Evolutionary conservation across 2,797 vertebrate genomes (phyloP), one percentile per base, ranked within the genome.

Genomic region (Tarsius wallacei): DNA sequence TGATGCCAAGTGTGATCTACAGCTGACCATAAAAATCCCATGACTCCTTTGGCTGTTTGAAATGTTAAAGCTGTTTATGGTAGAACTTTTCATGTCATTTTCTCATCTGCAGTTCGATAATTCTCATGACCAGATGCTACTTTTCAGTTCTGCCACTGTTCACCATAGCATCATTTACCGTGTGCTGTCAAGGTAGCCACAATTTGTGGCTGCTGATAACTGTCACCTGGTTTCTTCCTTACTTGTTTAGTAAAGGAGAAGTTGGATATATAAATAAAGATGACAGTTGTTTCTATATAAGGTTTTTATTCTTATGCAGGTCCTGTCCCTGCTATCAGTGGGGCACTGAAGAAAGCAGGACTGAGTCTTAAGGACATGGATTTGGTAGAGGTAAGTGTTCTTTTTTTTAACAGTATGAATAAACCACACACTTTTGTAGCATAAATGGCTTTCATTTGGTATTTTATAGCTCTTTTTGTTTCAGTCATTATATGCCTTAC

Each of bases 341-440:
- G 99, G 97, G 99, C 99, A n/a, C 98, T 99, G 91, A 99, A 99
- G 98, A 99, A 99, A 98, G 98, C 99, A 0, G 99, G 99, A 3
- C 98, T 99, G 95, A 99, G 99, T 42, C 96, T 99, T 77, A 99
- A 99, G 64, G 99, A 99, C 98, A 99, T 99, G 99, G 99, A 99
- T 98, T 99, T 99, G 89, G 98, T 99, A 36, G 99, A 99, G 99
- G 99, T 99, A 97, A 99, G 98, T 63, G 57, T 87, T 82, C 7
- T 24, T 3, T 24, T 31, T n/a, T 77, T 57, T 10, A n/a, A 64
- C 36, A 68, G 0, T 7, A 33, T 33, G 19, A 71, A 63, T 63
- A 70, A 97, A 16, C 33, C 17, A 10, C 78, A 21, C 57, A 15
- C n/a, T 51, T 66, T n/a, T 14, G 1, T 28, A 66, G n/a, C 36